phyloP scores from a whole-genome alignment of 2,888 invertebrate species.

The Kuschelorhynchus macadamiae region DNA sequence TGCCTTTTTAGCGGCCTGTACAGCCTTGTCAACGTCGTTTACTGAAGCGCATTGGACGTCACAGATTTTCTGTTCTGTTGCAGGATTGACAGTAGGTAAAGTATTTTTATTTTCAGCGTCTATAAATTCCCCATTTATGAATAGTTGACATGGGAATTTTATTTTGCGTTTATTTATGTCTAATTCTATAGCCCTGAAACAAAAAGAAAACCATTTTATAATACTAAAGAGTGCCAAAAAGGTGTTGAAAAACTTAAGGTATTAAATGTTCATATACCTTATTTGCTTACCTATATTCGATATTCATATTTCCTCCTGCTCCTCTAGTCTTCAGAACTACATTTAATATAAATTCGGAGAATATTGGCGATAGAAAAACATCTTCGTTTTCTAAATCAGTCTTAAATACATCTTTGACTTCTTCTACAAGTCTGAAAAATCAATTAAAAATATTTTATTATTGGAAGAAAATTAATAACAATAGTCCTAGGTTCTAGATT shows the following conservation, averaged over 20 bases:
- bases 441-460: slow-evolving; percentile 1
- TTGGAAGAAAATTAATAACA: no score
- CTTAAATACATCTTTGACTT: slow-evolving; percentile 85
- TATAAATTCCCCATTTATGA: slow-evolving; percentile 92
- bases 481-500: no score
- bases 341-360: slow-evolving; percentile 82
- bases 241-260: neutral
- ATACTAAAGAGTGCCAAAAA: neutral
- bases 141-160: slow-evolving; percentile 90
- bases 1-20: slow-evolving; percentile 88
- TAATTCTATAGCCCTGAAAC: slow-evolving; percentile 77
- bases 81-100: slow-evolving; percentile 84
- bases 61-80: slow-evolving; percentile 74
- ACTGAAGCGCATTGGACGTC: slow-evolving; percentile 78
- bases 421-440: slow-evolving; percentile 83
- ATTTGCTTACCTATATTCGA: slow-evolving; percentile 72
- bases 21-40: slow-evolving; percentile 90
- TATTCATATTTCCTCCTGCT: slow-evolving; percentile 70
- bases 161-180: slow-evolving; percentile 88
- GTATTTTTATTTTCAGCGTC: slow-evolving; percentile 79
- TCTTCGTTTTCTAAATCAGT: slow-evolving; percentile 89
- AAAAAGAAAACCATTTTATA: neutral
- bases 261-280: neutral
- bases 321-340: slow-evolving; percentile 80
- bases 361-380: slow-evolving; percentile 93